Evolutionary conservation across 1,140 invertebrate genomes (phyloP).

Genomic region (Pseudomyrmex cubaensis): DNA sequence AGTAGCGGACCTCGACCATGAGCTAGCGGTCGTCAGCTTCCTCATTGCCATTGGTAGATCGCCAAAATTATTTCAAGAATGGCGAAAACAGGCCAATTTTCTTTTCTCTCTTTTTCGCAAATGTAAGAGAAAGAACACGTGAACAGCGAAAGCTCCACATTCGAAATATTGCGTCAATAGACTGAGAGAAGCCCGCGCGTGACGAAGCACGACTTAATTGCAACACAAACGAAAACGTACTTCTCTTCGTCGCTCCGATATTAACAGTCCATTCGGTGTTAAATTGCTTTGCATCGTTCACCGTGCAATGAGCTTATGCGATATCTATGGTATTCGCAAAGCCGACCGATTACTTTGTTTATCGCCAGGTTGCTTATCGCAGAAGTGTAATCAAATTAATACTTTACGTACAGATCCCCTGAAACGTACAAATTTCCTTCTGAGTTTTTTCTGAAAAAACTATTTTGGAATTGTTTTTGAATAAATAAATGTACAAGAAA

Average conservation of each 20-base stretch:
- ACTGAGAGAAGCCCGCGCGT: not conserved
- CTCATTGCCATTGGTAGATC: constrained; percentile 5
- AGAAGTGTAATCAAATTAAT: constrained; percentile 19
- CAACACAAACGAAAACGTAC: not conserved
- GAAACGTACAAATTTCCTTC: not conserved
- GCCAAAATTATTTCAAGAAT: constrained; percentile 54
- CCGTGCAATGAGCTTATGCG: constrained; percentile 3
- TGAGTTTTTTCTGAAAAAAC: no score
- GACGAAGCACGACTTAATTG: constrained; percentile 5
- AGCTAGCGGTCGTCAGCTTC: not conserved
- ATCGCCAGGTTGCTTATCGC: constrained; percentile 22
- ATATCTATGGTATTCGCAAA: not conserved
- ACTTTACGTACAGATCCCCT: not conserved
- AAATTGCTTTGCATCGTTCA: constrained; percentile 26
- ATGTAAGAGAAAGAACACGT: not conserved
- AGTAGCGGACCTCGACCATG: not conserved
- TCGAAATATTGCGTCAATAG: constrained; percentile 2
- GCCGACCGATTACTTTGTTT: not conserved
- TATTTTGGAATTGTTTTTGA: no score
- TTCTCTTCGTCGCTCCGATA: constrained; percentile 25
- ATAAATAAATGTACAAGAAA: no score
- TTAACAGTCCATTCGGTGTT: constrained; percentile 41
- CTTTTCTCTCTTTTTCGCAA: not conserved
- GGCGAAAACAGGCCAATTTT: constrained; percentile 27
- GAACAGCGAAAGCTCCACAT: not conserved